These are phyloP conservation scores for Tetrao urogallus DNA, from an alignment of 2,113 vertebrate genomes.

Conservation along the genomic window DNA sequence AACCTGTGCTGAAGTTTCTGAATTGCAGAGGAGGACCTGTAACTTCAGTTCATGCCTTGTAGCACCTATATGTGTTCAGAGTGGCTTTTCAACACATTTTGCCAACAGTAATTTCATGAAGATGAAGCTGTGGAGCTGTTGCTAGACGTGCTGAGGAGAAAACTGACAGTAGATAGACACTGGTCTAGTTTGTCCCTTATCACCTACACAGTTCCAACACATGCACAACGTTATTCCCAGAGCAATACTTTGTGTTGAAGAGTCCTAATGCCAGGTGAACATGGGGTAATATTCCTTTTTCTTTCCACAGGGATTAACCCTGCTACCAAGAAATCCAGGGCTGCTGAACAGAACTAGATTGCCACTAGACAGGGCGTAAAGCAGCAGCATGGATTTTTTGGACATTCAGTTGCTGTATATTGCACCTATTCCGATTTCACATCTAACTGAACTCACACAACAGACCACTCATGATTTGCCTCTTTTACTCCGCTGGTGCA, in stretches of 20 bases:
- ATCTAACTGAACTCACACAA: background rate
- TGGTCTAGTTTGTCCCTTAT: background rate
- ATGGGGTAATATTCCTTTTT: background rate
- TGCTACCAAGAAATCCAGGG: background rate
- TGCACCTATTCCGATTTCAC: background rate
- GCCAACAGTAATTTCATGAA: background rate
- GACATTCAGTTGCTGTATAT: background rate
- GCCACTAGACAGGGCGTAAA: background rate
- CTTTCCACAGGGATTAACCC: background rate
- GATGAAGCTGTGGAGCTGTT: background rate
- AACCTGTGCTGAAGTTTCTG: background rate
- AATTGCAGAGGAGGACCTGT: background rate
- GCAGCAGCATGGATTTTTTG: background rate
- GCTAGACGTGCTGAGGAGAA: background rate
- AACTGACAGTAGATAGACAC: background rate
- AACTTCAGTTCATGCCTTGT: background rate
- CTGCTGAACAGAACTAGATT: background rate
- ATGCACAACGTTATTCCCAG: background rate
- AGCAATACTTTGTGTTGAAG: background rate
- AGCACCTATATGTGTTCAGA: fast-evolving
- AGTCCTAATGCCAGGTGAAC: background rate
- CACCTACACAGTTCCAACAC: background rate
- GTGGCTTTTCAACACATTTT: background rate
- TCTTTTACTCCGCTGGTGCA: background rate
- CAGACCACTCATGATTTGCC: background rate